These are phyloP conservation scores for Caenorhabditis sinica DNA, from an alignment of 2,888 invertebrate species.

Conservation along the genomic window DNA sequence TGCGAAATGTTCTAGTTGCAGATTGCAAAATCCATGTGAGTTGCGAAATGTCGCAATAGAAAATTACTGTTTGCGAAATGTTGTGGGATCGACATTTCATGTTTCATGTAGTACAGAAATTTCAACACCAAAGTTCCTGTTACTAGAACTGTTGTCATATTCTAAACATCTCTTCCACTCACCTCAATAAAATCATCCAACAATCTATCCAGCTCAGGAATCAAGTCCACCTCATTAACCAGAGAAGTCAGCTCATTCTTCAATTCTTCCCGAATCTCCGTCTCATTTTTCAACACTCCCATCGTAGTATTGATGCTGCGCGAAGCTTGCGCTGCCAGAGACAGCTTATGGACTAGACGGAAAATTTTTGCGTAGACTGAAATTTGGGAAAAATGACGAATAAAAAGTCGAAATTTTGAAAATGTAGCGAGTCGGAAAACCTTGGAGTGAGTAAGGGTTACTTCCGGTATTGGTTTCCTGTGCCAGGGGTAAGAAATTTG, in stretches of 20 bases:
- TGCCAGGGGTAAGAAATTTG: no score
- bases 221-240: constrained; percentile 55
- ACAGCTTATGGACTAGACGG: constrained; percentile 53
- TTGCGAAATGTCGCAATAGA: no score
- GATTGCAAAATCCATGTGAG: no score
- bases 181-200: constrained; percentile 63
- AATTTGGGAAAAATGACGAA: not conserved
- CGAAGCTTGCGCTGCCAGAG: constrained; percentile 45
- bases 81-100: no score
- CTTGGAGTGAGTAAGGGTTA: not conserved
- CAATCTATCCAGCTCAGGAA: constrained; percentile 51
- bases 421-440: not conserved
- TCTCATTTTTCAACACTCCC: constrained; percentile 47
- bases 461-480: not conserved
- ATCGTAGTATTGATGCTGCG: constrained; percentile 33
- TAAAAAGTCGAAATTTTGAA: not conserved
- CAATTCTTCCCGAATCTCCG: constrained; percentile 42
- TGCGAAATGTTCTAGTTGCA: no score
- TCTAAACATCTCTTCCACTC: no score
- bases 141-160: not conserved
- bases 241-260: constrained; percentile 39
- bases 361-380: constrained; percentile 38
- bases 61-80: no score
- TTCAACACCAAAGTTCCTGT: no score
- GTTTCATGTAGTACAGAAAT: no score